phyloP scores from a whole-genome alignment of 1,140 invertebrate species.

The Rhopalosiphum padi region DNA sequence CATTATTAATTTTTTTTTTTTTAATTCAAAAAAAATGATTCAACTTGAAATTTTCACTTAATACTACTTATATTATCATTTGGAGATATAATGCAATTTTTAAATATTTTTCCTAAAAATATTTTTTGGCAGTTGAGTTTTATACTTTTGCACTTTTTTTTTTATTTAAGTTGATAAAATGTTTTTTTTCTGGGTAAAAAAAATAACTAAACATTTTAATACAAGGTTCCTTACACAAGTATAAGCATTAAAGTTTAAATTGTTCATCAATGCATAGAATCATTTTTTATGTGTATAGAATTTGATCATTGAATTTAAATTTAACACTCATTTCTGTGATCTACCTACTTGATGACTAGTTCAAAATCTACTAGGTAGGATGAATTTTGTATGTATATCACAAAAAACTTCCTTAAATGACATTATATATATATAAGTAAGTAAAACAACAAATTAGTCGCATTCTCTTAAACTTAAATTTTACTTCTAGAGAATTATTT shows the following conservation, averaged over 20 bases:
- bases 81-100: too few relatives aligned
- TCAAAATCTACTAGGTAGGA: background rate
- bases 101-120: too few relatives aligned
- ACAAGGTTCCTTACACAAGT: background rate
- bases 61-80: too few relatives aligned
- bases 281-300: background rate
- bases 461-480: background rate
- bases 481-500: background rate
- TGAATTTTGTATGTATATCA: background rate
- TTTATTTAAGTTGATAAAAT: background rate
- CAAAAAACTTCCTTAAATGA: background rate
- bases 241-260: background rate
- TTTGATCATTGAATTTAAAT: background rate
- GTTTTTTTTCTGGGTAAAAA: background rate
- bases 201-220: too few relatives aligned
- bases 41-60: too few relatives aligned
- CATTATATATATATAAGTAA: background rate
- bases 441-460: background rate
- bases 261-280: background rate
- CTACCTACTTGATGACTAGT: background rate
- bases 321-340: background rate
- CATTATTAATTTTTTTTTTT: too few relatives aligned
- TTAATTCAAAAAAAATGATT: too few relatives aligned
- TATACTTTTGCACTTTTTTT: background rate
- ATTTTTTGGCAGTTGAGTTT: too few relatives aligned